phyloP scores from a whole-genome alignment of 2,113 vertebrate species.

The Felis chaus region DNA sequence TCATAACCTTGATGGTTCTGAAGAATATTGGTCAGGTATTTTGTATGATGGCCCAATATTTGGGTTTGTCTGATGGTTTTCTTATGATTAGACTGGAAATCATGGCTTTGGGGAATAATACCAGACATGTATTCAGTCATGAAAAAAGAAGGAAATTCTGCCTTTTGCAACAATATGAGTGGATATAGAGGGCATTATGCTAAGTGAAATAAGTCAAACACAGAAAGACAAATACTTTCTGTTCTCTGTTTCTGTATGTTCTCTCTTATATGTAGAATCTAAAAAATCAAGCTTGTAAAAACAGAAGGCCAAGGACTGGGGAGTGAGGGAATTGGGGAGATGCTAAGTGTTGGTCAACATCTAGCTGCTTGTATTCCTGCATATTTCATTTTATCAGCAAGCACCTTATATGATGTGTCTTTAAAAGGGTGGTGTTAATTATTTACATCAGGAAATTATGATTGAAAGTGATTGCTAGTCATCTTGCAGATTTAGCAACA shows the following conservation, averaged over 20 bases:
- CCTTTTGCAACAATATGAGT: neutral
- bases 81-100: neutral
- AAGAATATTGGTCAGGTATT: neutral
- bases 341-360: neutral
- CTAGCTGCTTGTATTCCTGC: neutral
- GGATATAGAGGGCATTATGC: neutral
- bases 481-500: neutral
- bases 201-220: neutral
- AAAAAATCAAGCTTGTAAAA: neutral
- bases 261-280: neutral
- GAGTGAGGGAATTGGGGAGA: neutral
- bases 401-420: neutral
- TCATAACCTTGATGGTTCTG: neutral
- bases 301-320: too few species aligned
- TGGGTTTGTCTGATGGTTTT: neutral
- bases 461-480: neutral
- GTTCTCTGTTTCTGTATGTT: too few species aligned
- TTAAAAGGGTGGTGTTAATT: neutral
- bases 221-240: neutral
- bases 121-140: neutral
- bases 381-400: neutral
- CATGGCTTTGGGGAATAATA: neutral
- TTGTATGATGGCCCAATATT: neutral
- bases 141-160: neutral
- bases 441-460: neutral